A percentile compares a stretch with the other conserved stretches of the same genome.
These are phyloP conservation scores for Eupithecia abbreviata DNA, from an alignment of 2,888 invertebrate genomes.

Conservation along the genomic window DNA sequence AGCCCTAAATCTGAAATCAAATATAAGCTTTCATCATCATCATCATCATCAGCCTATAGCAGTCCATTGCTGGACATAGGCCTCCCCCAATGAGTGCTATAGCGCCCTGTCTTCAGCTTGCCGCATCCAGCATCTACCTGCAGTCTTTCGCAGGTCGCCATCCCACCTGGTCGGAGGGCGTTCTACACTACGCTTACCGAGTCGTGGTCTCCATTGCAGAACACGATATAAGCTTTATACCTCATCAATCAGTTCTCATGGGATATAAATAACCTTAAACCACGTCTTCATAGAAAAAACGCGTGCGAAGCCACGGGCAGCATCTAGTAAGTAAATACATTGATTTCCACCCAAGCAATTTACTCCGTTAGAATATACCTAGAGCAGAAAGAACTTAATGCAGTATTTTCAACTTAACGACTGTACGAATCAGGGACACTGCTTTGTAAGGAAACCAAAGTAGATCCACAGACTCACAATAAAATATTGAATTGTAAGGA, in stretches of 20 bases:
- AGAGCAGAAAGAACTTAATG: too few species aligned
- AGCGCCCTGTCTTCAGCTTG: too few species aligned
- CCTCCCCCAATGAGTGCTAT: too few species aligned
- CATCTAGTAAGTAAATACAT: neutral
- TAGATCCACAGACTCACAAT: neutral
- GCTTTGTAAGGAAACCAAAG: neutral
- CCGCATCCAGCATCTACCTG: too few species aligned
- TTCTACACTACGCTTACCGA: too few species aligned
- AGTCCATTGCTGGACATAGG: too few species aligned
- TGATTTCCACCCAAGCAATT: neutral
- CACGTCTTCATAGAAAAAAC: neutral
- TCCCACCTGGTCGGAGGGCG: too few species aligned
- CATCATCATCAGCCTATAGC: too few species aligned
- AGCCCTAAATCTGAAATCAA: neutral
- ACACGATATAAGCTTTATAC: neutral
- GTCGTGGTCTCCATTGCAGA: too few species aligned
- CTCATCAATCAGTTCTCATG: neutral
- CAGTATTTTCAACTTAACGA: neutral
- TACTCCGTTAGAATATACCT: too few species aligned
- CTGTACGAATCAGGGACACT: neutral
- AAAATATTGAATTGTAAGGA: too few species aligned
- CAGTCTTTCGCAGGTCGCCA: too few species aligned
- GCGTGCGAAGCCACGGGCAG: neutral
- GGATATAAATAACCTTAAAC: neutral
- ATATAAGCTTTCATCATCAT: neutral